phyloP scores from a whole-genome alignment of 2,888 invertebrate genomes.

The Branchinecta sandiegonensis region DNA sequence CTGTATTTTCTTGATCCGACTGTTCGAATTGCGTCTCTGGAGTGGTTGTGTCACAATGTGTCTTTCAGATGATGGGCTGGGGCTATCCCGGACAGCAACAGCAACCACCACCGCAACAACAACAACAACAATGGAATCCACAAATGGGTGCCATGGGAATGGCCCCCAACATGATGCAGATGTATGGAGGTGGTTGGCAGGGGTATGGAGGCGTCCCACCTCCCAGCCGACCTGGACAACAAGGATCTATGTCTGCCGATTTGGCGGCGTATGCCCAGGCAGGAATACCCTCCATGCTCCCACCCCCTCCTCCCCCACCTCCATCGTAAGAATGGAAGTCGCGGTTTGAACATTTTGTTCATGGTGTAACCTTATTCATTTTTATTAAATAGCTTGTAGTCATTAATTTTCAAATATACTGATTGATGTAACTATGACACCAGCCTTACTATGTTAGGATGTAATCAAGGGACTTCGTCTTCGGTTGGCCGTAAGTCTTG shows the following conservation, averaged over 20 bases:
- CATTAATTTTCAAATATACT: too few species aligned
- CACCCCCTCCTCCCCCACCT: slow-evolving; percentile 13
- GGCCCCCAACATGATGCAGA: slow-evolving; percentile 16
- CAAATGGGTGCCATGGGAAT: slow-evolving; percentile 10
- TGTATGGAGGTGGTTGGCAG: background rate
- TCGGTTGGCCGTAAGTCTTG: too few species aligned
- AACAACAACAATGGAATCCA: slow-evolving; percentile 6
- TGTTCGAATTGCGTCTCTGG: too few species aligned
- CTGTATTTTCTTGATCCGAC: too few species aligned
- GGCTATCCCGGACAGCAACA: slow-evolving; percentile 6
- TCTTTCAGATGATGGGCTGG: slow-evolving; percentile 13
- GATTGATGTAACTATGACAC: too few species aligned
- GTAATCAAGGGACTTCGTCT: too few species aligned
- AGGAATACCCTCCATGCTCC: background rate
- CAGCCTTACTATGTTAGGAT: too few species aligned
- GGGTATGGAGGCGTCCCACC: slow-evolving; percentile 8
- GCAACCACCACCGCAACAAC: background rate
- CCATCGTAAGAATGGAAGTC: background rate
- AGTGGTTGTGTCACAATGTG: background rate
- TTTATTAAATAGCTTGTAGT: too few species aligned
- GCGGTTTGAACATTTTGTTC: too few species aligned
- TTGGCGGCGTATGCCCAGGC: background rate
- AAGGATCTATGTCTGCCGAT: background rate
- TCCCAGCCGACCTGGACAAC: background rate
- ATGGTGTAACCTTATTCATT: too few species aligned